Base-by-base conservation (phyloP, 2,888 invertebrate genomes). In the Campoplex capitator region DNA sequence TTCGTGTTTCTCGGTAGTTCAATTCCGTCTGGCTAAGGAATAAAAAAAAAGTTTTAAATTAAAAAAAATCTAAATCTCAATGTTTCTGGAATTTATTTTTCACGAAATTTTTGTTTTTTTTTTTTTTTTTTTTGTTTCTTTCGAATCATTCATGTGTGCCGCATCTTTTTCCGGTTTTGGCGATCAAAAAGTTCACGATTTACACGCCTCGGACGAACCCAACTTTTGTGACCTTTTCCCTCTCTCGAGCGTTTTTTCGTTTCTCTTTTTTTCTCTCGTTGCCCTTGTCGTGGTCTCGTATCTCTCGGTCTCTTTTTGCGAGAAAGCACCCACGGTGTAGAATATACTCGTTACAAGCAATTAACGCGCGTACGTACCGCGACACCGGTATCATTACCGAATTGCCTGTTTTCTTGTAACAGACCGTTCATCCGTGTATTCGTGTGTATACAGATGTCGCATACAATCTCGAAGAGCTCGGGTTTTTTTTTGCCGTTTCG, bases 341-440 rank as follows among this genome's bases (percentile, higher is more conserved):
- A 54, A 70, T 82, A 70, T 82, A 74, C 83, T 86, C 83, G 86
- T 88, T 88, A 88, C 85, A 88, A 83, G 80, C 88, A 88, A 88
- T 88, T 88, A 88, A 86, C 86, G 86, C 81, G 82, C 70, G 76
- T 84, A 84, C 88, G 82, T 84, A 88, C 82, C 88, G 88, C 88
- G 86, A 88, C 86, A 86, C 86, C 84, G 84, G 86, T 84, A 86
- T 86, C 84, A 84, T 86, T 86, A 86, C 81, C 88, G 78, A 88
- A 86, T 86, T 84, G 82, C 73, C 84, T 77, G 62, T 80, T 58
- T 73, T 84, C 65, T 81, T 78, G 78, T 75, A 87, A 82, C 75
- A 78, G 68, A 75, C 74, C 78, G 58, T 83, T 80, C 83, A 67
- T 38, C 45, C 82, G 54, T 78, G 51, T 65, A 62, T 62, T 38